phyloP scores from a whole-genome alignment of 2,797 vertebrate genomes.

The Chrysocyon brachyurus region DNA sequence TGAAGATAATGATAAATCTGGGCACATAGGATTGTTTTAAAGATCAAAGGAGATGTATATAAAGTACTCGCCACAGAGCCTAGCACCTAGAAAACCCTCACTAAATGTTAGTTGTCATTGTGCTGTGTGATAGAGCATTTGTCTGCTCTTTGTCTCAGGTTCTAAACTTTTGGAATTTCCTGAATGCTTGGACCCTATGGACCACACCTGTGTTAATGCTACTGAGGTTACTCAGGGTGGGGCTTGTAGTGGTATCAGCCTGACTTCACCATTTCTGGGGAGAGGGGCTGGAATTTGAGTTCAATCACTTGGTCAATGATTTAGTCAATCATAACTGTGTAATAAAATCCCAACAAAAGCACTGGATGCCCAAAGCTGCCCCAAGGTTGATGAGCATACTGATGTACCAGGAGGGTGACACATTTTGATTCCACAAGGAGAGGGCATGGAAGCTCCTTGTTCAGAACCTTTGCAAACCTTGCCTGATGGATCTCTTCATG shows the following conservation, averaged over 20 bases:
- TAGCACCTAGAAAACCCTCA: background rate
- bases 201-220: background rate
- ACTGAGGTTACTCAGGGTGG: background rate
- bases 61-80: background rate
- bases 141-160: background rate
- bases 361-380: background rate
- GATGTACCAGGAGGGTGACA: background rate
- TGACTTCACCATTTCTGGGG: background rate
- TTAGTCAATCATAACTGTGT: background rate
- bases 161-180: background rate
- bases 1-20: background rate
- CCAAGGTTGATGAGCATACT: background rate
- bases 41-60: background rate
- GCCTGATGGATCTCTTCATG: background rate
- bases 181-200: background rate
- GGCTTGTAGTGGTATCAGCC: background rate
- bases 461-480: background rate
- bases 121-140: background rate
- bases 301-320: background rate
- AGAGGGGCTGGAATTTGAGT: background rate
- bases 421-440: background rate
- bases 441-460: background rate
- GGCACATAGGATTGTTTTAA: background rate
- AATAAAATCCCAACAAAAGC: background rate
- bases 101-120: background rate